Evolutionary conservation across 23 tunicate species (phyloP), one percentile per base, ranked within the genome.

Genomic region (Ascidia mentula): DNA sequence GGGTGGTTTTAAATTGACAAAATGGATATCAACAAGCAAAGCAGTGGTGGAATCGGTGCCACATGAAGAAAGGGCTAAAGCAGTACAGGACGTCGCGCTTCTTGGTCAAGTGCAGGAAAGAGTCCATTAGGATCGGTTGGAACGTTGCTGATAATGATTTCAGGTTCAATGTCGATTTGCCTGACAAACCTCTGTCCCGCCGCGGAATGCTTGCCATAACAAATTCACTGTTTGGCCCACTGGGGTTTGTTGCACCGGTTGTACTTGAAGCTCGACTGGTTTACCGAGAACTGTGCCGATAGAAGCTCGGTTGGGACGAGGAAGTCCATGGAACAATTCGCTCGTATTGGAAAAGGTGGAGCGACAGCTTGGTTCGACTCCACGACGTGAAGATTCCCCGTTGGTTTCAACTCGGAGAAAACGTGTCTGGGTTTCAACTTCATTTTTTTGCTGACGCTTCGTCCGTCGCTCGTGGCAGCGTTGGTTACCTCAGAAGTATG

Each of bases 301-400:
- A 53, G 24, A 28, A 53, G 24, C 4, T 53, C 24, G 24, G 13
- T 26, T 53, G 65, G 65, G 65, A 42, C 13, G 13, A 53, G 65
- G 13, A 53, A 53, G 24, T 53, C 65, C 28, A 20, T 53, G 65
- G 65, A 53, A 28, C 65, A 20, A 28, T 20, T 28, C 13, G 22
- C 12, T 20, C 13, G 13, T 20, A 53, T 20, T 53, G 65, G 65
- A 53, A 15, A 15, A 53, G 13, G 4, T 53, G 65, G 65, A 20
- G 65, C 65, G 24, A 28, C 65, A 53, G 65, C 65, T 5, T 53
- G 65, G 13, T 20, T 20, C 65, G 65, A 3, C 65, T 53, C 4
- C 65, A 28, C 13, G 65, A 3, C 13, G 34, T 82, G n/a, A 31
- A 6, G 1, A 53, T 82, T 31, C 53, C 84, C 36, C 37, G 78